Conservation (phyloP, 2,797 vertebrate species). For the Anableps anableps region DNA sequence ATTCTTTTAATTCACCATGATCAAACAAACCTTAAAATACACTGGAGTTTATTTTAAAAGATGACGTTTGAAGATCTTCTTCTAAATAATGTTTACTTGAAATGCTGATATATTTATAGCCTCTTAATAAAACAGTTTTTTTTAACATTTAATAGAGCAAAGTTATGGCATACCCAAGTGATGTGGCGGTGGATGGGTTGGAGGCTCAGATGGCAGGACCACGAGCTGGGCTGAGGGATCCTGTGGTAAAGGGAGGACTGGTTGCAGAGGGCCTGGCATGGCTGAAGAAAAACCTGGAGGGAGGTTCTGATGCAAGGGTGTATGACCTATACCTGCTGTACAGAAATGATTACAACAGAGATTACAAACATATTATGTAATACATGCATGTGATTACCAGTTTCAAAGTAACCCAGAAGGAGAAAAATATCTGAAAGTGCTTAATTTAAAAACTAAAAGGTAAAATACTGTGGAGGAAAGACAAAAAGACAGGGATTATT, state of each 20-base stretch:
- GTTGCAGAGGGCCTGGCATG: slow-evolving; percentile 91
- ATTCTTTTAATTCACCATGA: background rate
- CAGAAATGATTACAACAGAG: slow-evolving; percentile 22
- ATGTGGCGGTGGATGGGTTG: slow-evolving; percentile 87
- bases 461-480: background rate
- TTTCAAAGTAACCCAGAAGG: background rate
- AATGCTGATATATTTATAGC: background rate
- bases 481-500: background rate
- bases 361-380: background rate
- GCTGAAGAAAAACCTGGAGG: slow-evolving; percentile 92
- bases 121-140: background rate
- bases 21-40: background rate
- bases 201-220: slow-evolving; percentile 91
- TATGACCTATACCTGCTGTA: slow-evolving; percentile 89
- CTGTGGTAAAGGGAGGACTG: slow-evolving; percentile 93
- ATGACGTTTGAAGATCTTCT: background rate
- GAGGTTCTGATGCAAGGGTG: slow-evolving; percentile 94
- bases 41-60: background rate
- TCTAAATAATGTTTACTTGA: background rate
- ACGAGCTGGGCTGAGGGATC: slow-evolving; percentile 91
- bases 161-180: slow-evolving; percentile 83
- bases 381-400: background rate
- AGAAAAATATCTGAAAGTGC: background rate
- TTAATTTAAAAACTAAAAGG: slow-evolving; percentile 7
- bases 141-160: slow-evolving; percentile 13